A percentile compares a stretch with the other conserved stretches of the same genome.
These are phyloP conservation scores for Macroglossus sobrinus DNA, from an alignment of 2,113 vertebrate species.

Conservation along the genomic window DNA sequence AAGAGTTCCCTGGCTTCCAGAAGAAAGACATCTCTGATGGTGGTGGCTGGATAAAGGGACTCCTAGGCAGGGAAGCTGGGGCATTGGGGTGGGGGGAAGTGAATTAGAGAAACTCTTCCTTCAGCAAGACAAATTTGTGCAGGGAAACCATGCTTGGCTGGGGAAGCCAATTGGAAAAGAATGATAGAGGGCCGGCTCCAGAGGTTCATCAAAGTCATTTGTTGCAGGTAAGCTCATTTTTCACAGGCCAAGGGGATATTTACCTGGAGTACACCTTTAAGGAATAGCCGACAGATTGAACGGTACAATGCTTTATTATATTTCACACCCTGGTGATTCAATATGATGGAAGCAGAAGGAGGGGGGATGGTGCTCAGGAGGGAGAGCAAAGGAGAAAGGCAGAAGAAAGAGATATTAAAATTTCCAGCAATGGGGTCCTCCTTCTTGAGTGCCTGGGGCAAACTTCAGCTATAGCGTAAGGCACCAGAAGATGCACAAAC, in stretches of 20 bases:
- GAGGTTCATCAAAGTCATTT: conserved; percentile 99
- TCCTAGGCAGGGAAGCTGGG: conserved; percentile 53
- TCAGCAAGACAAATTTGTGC: conserved; percentile 97
- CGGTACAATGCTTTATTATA: conserved; percentile 97
- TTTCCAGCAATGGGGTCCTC: neutral
- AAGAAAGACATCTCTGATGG: conserved; percentile 34
- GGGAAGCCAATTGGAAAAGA: conserved; percentile 99
- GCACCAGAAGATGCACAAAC: neutral
- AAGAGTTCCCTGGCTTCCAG: conserved; percentile 74
- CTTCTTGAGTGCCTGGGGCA: neutral
- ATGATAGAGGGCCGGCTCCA: conserved; percentile 90
- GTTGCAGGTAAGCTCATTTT: conserved; percentile 94
- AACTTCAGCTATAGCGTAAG: neutral
- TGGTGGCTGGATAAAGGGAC: conserved; percentile 71
- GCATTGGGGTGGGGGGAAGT: conserved; percentile 75
- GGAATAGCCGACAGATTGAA: conserved; percentile 95
- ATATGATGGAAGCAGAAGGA: conserved; percentile 80
- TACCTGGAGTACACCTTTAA: conserved; percentile 96
- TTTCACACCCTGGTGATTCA: conserved; percentile 97
- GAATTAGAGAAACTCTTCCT: conserved; percentile 91
- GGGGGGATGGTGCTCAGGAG: conserved; percentile 23
- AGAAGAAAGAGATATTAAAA: conserved; percentile 58
- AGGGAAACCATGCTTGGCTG: conserved; percentile 83
- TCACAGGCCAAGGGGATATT: conserved; percentile 95
- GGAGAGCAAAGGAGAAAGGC: conserved; percentile 75